Percentiles rank a stretch among this genome's conserved stretches.
Evolutionary conservation across 1,140 invertebrate genomes (phyloP).

Genomic region (Radopholus similis): DNA sequence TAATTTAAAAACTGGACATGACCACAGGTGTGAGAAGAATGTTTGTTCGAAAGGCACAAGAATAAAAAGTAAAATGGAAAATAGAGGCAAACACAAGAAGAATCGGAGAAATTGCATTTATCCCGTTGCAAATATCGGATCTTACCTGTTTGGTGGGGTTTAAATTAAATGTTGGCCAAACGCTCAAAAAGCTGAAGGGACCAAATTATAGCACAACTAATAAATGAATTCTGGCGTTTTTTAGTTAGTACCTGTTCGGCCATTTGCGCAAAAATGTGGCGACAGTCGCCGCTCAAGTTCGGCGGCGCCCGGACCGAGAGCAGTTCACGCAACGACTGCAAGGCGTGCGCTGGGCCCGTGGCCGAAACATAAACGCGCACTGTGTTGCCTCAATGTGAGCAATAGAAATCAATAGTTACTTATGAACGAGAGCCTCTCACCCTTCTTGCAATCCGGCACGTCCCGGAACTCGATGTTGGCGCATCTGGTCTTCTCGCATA

Average conservation of each 20-base stretch:
- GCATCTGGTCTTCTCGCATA: slow-evolving; percentile 28
- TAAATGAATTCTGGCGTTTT: too few species aligned
- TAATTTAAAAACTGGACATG: too few species aligned
- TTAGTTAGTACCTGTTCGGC: not conserved
- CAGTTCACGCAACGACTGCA: slow-evolving; percentile 24
- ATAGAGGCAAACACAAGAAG: too few species aligned
- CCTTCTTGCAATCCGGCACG: slow-evolving; percentile 28
- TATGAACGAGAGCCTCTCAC: slow-evolving; percentile 11
- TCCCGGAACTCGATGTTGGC: slow-evolving; percentile 34
- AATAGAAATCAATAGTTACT: too few species aligned
- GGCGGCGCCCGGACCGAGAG: slow-evolving; percentile 20
- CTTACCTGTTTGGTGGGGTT: too few species aligned
- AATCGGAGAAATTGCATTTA: too few species aligned
- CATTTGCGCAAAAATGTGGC: slow-evolving; percentile 28
- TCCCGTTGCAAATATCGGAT: too few species aligned
- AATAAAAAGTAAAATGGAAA: too few species aligned
- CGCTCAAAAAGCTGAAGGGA: not conserved
- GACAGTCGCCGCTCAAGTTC: slow-evolving; percentile 26
- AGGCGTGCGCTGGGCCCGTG: slow-evolving; percentile 24
- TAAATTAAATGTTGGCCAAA: not conserved
- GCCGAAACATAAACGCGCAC: slow-evolving; percentile 26
- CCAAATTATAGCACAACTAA: not conserved
- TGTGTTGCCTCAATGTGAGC: slow-evolving; percentile 19
- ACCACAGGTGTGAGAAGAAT: too few species aligned
- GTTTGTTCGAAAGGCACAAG: too few species aligned